Conservation (phyloP, 2,888 invertebrate species). For the Heteromyza rotundicornis region DNA sequence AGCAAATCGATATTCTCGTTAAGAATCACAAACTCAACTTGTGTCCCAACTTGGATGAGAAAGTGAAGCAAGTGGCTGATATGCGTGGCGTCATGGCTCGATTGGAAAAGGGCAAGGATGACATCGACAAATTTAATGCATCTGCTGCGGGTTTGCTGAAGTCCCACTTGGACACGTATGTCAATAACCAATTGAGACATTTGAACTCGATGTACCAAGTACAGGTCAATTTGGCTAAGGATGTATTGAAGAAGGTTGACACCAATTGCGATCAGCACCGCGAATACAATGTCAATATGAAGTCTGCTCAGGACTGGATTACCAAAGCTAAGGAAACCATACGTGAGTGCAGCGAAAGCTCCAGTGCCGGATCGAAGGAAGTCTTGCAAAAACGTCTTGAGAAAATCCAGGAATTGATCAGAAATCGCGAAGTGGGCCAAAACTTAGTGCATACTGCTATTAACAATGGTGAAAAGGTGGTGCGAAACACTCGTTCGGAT, state of each 20-base stretch:
- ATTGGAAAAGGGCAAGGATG: constrained; percentile 77
- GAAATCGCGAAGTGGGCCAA: constrained; percentile 85
- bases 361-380: constrained; percentile 80
- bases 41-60: constrained; percentile 79
- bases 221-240: constrained; percentile 84
- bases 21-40: constrained; percentile 88
- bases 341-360: constrained; percentile 76
- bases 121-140: constrained; percentile 83
- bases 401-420: constrained; percentile 79
- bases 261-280: constrained; percentile 86
- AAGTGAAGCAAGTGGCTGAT: constrained; percentile 82
- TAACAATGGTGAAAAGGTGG: constrained; percentile 88
- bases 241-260: constrained; percentile 89
- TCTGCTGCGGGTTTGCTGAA: constrained; percentile 77
- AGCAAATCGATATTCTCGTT: constrained; percentile 88
- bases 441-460: constrained; percentile 85
- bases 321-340: constrained; percentile 84
- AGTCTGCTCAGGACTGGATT: constrained; percentile 83
- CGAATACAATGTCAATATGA: constrained; percentile 77
- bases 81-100: constrained; percentile 78
- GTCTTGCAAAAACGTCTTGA: constrained; percentile 80
- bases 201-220: constrained; percentile 89
- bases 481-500: constrained; percentile 85
- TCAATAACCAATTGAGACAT: constrained; percentile 84
- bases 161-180: constrained; percentile 85